phyloP scores from a whole-genome alignment of 2,888 invertebrate genomes.

The Atherix ibis region DNA sequence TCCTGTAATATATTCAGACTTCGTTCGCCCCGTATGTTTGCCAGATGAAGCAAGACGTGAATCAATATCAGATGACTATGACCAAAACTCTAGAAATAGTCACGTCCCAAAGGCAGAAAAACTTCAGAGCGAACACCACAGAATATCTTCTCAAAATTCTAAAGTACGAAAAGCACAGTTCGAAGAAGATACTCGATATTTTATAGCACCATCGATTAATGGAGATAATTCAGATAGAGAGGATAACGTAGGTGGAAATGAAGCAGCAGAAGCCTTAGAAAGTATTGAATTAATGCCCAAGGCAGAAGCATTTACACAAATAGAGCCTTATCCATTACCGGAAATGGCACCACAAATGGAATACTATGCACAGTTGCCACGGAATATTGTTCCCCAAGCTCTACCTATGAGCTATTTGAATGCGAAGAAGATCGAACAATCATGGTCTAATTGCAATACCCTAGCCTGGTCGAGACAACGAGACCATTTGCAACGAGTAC shows the following conservation, averaged over 20 bases:
- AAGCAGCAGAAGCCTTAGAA: slow-evolving; percentile 10
- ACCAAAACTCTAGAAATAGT: slow-evolving; percentile 13
- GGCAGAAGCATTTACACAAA: slow-evolving; percentile 24
- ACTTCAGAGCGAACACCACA: slow-evolving; percentile 14
- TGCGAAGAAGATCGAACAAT: slow-evolving; percentile 14
- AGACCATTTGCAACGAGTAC: slow-evolving; percentile 66
- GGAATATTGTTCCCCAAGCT: slow-evolving; percentile 8
- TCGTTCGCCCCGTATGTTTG: slow-evolving; percentile 67
- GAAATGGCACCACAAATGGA: slow-evolving; percentile 26
- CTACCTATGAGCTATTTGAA: slow-evolving; percentile 13
- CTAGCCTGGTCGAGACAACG: slow-evolving; percentile 75
- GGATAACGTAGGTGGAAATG: slow-evolving; percentile 1
- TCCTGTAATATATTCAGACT: slow-evolving; percentile 59
- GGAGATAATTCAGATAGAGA: slow-evolving; percentile 7
- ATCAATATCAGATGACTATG: slow-evolving; percentile 4
- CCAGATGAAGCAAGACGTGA: slow-evolving; percentile 39
- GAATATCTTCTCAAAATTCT: slow-evolving; percentile 5
- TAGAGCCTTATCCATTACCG: slow-evolving; percentile 25
- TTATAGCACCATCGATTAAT: slow-evolving; percentile 20
- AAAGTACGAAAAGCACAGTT: slow-evolving; percentile 14
- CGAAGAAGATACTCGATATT: slow-evolving; percentile 29
- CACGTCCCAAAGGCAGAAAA: slow-evolving; percentile 26
- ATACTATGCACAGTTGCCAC: slow-evolving; percentile 17
- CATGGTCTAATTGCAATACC: slow-evolving; percentile 54
- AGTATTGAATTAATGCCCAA: slow-evolving; percentile 21